A percentile compares a stretch with the other conserved stretches of the same genome.
phyloP scores from a whole-genome alignment of 2,888 invertebrate species.

The Pseudeuparius sepicola region DNA sequence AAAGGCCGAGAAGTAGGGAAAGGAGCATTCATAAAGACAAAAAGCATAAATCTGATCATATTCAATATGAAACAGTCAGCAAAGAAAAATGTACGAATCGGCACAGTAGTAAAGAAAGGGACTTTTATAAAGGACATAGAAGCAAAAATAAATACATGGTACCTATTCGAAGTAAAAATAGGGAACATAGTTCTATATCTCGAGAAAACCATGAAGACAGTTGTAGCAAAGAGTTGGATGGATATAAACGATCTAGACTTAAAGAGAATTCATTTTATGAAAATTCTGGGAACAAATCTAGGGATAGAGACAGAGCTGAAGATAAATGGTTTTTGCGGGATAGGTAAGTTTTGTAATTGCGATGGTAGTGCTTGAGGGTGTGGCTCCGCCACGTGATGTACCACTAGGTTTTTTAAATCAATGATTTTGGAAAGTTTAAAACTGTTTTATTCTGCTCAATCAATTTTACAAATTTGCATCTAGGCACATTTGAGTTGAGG shows the following conservation, averaged over 20 bases:
- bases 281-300: constrained; percentile 22
- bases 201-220: constrained; percentile 20
- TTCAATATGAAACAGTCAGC: constrained; percentile 19
- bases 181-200: constrained; percentile 15
- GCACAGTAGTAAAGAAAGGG: constrained; percentile 17
- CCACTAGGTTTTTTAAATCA: no score
- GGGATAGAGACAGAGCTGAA: constrained; percentile 35
- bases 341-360: no score
- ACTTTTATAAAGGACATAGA: constrained; percentile 17
- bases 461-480: no score
- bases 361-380: no score
- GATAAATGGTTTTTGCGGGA: constrained; percentile 34
- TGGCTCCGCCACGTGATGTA: no score
- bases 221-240: constrained; percentile 35
- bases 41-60: constrained; percentile 26
- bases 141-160: constrained; percentile 13
- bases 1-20: constrained; percentile 22
- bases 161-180: constrained; percentile 19
- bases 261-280: constrained; percentile 28
- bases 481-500: no score
- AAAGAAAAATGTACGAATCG: constrained; percentile 13
- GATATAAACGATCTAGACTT: constrained; percentile 29
- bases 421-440: no score
- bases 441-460: no score
- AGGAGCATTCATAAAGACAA: constrained; percentile 30